A percentile compares a stretch with the other conserved stretches of the same genome.
Evolutionary conservation across 2,888 invertebrate species (phyloP).

Genomic region (Drosophila yooni): DNA sequence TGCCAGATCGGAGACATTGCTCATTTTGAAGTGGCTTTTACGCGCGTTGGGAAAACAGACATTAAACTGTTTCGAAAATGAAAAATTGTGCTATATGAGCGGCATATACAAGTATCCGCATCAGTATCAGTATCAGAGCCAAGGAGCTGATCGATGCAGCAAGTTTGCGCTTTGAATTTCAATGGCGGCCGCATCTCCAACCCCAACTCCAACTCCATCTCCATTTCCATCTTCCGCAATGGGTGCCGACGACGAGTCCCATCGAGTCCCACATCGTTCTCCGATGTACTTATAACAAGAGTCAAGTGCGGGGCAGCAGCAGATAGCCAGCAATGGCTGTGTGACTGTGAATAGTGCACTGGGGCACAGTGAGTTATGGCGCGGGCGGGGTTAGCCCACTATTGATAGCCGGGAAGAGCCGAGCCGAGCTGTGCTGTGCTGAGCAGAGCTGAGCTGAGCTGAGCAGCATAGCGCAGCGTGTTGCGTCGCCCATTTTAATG

Average conservation of each 20-base stretch:
- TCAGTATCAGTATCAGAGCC: conserved; percentile 7
- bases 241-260: conserved; percentile 68
- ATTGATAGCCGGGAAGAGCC: conserved; percentile 14
- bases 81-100: conserved; percentile 65
- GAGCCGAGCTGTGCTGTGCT: not conserved
- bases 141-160: conserved; percentile 76
- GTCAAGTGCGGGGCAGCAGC: conserved; percentile 64
- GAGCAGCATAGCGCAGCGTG: conserved; percentile 4
- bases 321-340: conserved; percentile 20
- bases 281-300: conserved; percentile 74
- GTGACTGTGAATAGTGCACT: conserved; percentile 9
- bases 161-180: conserved; percentile 82
- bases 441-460: not conserved
- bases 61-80: conserved; percentile 65
- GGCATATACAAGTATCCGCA: conserved; percentile 55
- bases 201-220: not conserved
- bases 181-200: conserved; percentile 66
- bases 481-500: conserved; percentile 79
- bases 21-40: conserved; percentile 64
- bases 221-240: conserved; percentile 25
- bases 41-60: conserved; percentile 40
- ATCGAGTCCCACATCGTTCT: conserved; percentile 61
- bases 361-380: conserved; percentile 2
- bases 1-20: conserved; percentile 71
- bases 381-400: not conserved